Evolutionary conservation across 2,113 vertebrate species (phyloP), one percentile per base, ranked within the genome.

Genomic region (Chelonoidis abingdonii): DNA sequence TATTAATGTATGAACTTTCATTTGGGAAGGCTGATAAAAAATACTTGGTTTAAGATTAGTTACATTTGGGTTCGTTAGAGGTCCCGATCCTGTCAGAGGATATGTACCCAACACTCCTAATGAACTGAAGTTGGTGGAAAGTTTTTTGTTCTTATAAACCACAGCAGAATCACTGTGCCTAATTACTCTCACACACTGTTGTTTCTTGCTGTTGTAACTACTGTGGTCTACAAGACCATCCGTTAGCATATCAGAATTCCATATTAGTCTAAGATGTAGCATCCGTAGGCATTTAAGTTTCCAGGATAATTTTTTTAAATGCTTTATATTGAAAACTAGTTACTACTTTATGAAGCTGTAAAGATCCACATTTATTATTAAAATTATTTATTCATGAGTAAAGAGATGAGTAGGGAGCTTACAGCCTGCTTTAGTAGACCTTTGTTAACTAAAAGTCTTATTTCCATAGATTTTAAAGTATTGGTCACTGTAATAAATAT

Each of bases 261-360:
- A 47, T 47, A 47, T 47, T 27, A 27, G 41, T 75, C n/a, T 25
- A 21, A 75, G 69, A 75, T 56, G 88, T 54, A 91, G 31, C 79
- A 57, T 38, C 1, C 1, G 2, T 5, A 19, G 93, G 21, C 3
- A 13, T 0, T 41, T 52, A 10, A 31, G 80, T 75, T 0, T 0
- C 0, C 31, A 10, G 27, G n/a, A 24, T 89, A 13, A 27, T 92
- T 84, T 83, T 80, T 6, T 50, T 16, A 89, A 65, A 35, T 82
- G 19, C 6, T 75, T 86, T 57, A 8, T 22, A 54, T 10, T 4
- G 59, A 41, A 56, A 84, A 35, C 41, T 25, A 78, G n/a, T 85
- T 44, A 38, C 88, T 87, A 27, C 69, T 89, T 85, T 27, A 90
- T 72, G 50, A 65, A 8, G 3, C 27, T 1, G 2, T 41, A 72